Percentiles rank a stretch among this genome's conserved stretches.
phyloP scores from a whole-genome alignment of 2,797 vertebrate species.

The Hippopotamyrus pictus region DNA sequence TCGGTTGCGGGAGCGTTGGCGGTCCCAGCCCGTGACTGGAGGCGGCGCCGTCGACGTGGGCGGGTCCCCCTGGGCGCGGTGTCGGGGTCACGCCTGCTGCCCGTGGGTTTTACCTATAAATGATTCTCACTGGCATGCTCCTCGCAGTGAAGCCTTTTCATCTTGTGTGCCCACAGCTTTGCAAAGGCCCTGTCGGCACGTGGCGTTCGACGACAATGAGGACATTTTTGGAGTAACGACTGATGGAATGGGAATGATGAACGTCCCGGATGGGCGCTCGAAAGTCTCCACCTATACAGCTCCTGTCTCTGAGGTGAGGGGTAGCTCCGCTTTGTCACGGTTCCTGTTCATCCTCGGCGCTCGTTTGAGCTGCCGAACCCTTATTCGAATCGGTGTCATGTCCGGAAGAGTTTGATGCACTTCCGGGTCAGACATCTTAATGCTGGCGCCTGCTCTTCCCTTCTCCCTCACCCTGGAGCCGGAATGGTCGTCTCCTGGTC shows the following conservation, averaged over 20 bases:
- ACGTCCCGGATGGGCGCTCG: constrained; percentile 86
- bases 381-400: background rate
- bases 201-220: constrained; percentile 71
- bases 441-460: background rate
- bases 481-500: background rate
- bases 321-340: background rate
- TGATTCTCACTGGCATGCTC: background rate
- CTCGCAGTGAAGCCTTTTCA: background rate
- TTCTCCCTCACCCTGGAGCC: background rate
- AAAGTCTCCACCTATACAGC: constrained; percentile 64
- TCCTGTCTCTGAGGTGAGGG: constrained; percentile 83
- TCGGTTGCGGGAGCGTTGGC: background rate
- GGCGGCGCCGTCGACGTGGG: background rate
- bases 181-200: constrained; percentile 59
- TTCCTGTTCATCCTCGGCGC: background rate
- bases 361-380: background rate
- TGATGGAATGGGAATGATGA: constrained; percentile 87
- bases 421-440: background rate
- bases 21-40: background rate
- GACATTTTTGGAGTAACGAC: constrained; percentile 58
- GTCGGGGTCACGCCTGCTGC: background rate
- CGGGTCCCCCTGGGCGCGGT: background rate
- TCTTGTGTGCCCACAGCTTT: constrained; percentile 20
- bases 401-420: background rate
- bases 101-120: background rate